These are phyloP conservation scores for Apostichopus leukothele DNA, from an alignment of 53 echinoderm and acorn worm species.

Conservation along the genomic window DNA sequence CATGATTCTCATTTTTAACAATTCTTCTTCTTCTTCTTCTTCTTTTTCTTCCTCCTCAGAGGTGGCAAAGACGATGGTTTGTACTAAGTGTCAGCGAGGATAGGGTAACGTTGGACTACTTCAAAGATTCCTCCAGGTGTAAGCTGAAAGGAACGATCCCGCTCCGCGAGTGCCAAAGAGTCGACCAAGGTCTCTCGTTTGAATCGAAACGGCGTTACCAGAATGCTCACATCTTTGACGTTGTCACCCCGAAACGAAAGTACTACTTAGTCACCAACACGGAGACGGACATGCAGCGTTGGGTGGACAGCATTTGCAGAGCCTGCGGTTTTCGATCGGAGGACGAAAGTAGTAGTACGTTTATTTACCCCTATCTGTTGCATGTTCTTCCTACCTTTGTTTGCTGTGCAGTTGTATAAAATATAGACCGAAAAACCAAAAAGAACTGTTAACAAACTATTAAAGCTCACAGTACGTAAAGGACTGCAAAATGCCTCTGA, in stretches of 20 bases:
- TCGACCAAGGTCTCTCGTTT: slow-evolving; percentile 91
- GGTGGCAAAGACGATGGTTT: slow-evolving; percentile 92
- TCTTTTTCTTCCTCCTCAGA: slow-evolving; percentile 43
- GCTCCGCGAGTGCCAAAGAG: slow-evolving; percentile 82
- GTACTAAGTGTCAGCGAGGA: slow-evolving; percentile 63
- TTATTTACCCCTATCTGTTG: not conserved
- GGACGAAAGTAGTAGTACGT: slow-evolving; percentile 8
- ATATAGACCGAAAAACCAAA: too few species aligned
- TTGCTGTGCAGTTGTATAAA: too few species aligned
- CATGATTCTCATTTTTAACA: not conserved
- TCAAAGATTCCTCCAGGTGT: slow-evolving; percentile 69
- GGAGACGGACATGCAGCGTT: slow-evolving; percentile 90
- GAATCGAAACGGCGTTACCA: slow-evolving; percentile 70
- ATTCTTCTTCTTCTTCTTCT: not conserved
- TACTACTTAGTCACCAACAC: slow-evolving; percentile 88
- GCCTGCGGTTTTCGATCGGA: slow-evolving; percentile 93
- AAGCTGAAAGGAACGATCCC: slow-evolving; percentile 81
- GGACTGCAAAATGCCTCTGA: too few species aligned
- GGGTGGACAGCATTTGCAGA: slow-evolving; percentile 85
- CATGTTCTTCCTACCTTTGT: not conserved
- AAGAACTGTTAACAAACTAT: too few species aligned
- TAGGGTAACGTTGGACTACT: slow-evolving; percentile 70
- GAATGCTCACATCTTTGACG: slow-evolving; percentile 80
- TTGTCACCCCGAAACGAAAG: slow-evolving; percentile 85
- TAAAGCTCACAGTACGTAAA: too few species aligned